Conservation (phyloP, 2,113 vertebrate genomes). For the Nibea albiflora region DNA sequence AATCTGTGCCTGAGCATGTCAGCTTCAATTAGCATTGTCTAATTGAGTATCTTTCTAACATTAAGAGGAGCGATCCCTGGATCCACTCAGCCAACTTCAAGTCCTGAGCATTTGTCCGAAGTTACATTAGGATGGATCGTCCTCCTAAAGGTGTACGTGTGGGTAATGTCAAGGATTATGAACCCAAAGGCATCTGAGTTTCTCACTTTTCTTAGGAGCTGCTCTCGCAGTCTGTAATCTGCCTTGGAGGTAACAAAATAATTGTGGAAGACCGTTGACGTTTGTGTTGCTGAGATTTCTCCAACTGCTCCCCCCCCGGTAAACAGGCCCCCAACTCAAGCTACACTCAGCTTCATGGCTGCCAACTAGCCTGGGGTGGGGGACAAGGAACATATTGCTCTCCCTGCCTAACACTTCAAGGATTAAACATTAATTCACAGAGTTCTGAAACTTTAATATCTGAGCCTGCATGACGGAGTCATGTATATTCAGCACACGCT, state of each 20-base stretch:
- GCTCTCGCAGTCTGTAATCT: slow-evolving; percentile 47
- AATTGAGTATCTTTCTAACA: slow-evolving; percentile 29
- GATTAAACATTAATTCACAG: slow-evolving; percentile 83
- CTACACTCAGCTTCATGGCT: slow-evolving; percentile 61
- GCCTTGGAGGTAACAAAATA: slow-evolving; percentile 53
- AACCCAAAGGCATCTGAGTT: slow-evolving; percentile 21
- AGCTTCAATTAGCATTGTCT: slow-evolving; percentile 58
- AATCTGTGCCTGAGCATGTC: slow-evolving; percentile 48
- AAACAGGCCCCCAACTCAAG: slow-evolving; percentile 71
- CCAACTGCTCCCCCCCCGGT: slow-evolving; percentile 30
- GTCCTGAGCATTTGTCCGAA: not conserved
- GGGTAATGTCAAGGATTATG: slow-evolving; percentile 40
- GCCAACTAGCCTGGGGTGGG: slow-evolving; percentile 75
- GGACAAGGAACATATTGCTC: slow-evolving; percentile 82
- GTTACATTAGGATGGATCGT: slow-evolving; percentile 12
- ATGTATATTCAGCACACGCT: slow-evolving; percentile 46
- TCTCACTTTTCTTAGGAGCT: slow-evolving; percentile 18
- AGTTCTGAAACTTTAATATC: slow-evolving; percentile 82
- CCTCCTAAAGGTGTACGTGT: not conserved
- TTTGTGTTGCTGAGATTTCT: slow-evolving; percentile 37
- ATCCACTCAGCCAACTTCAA: slow-evolving; percentile 9
- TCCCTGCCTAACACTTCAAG: slow-evolving; percentile 72
- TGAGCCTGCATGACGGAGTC: slow-evolving; percentile 50
- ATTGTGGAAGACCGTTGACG: slow-evolving; percentile 42
- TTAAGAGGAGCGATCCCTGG: slow-evolving; percentile 16